These are phyloP conservation scores for Ashinkailepas kermadecensis DNA, from an alignment of 2,888 invertebrate genomes.

Conservation along the genomic window DNA sequence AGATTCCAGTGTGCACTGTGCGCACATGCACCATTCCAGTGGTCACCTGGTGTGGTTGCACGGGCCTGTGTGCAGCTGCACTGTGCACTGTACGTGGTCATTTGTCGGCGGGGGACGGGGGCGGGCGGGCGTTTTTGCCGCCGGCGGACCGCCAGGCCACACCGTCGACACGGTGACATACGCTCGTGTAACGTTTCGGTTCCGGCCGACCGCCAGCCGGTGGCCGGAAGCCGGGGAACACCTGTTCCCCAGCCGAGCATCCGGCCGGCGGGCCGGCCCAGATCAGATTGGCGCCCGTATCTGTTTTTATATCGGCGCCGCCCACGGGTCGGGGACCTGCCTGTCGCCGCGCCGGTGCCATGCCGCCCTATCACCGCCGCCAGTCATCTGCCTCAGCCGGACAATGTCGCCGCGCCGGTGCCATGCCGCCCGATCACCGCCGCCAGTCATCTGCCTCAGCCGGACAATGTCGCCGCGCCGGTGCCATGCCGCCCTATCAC, in stretches of 20 bases:
- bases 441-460: too few relatives aligned
- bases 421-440: background rate
- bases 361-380: too few relatives aligned
- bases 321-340: background rate
- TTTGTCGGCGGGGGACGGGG: background rate
- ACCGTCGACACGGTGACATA: background rate
- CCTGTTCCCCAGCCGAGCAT: slow-evolving; percentile 5
- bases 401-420: background rate
- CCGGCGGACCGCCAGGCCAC: background rate
- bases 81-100: background rate
- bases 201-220: background rate
- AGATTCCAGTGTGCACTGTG: too few relatives aligned
- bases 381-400: too few relatives aligned
- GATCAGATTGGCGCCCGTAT: background rate
- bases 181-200: slow-evolving; percentile 18
- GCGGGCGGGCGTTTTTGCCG: background rate
- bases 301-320: slow-evolving; percentile 21
- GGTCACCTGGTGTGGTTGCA: too few relatives aligned
- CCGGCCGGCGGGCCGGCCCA: background rate
- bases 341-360: background rate
- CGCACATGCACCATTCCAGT: too few relatives aligned
- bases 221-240: slow-evolving; percentile 13
- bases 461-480: background rate
- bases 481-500: background rate
- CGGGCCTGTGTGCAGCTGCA: too few relatives aligned